phyloP scores from a whole-genome alignment of 2,113 vertebrate genomes.

The Oriolus oriolus region DNA sequence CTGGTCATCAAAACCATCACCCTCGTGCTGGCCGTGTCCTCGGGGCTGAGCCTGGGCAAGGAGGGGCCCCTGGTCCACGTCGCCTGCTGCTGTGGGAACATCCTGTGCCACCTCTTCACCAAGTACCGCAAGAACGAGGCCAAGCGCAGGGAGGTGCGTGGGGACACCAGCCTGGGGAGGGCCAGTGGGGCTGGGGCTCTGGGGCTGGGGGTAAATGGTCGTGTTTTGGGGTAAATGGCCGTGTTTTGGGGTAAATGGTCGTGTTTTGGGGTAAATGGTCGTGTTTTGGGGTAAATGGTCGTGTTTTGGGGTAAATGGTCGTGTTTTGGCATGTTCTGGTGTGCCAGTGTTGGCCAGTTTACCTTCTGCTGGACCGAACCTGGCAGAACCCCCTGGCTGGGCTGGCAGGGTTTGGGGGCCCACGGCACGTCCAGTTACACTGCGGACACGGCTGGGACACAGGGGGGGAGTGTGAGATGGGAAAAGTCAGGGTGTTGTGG shows the following conservation, averaged over 20 bases:
- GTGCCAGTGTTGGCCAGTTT: background rate
- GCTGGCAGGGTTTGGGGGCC: background rate
- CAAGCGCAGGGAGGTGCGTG: conserved; percentile 88
- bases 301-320: background rate
- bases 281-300: background rate
- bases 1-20: conserved; percentile 94
- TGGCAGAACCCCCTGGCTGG: background rate
- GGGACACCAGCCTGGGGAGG: accelerated
- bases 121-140: conserved; percentile 97
- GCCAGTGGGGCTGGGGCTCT: background rate
- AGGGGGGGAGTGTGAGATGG: accelerated
- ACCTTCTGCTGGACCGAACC: background rate
- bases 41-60: conserved; percentile 93
- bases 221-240: background rate
- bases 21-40: conserved; percentile 93
- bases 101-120: conserved; percentile 93
- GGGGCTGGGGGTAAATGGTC: accelerated
- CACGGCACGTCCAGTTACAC: background rate
- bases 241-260: background rate
- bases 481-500: background rate
- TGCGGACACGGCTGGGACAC: background rate
- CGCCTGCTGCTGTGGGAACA: conserved; percentile 96
- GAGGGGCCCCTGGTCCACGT: conserved; percentile 96
- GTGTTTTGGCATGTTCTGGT: background rate
- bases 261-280: background rate